phyloP scores from a whole-genome alignment of 2,888 invertebrate species.

The Mayetiola destructor region DNA sequence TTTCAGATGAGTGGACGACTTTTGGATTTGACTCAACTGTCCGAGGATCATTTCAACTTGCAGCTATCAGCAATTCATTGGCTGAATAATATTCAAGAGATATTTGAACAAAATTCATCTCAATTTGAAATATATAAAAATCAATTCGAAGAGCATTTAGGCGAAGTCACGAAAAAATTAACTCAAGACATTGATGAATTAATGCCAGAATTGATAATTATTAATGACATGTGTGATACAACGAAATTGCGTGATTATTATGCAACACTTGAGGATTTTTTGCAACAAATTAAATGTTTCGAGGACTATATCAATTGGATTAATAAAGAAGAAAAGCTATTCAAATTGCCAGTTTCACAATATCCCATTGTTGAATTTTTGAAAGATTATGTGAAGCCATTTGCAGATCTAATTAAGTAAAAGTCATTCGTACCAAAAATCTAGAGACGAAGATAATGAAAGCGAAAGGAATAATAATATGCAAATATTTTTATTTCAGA shows the following conservation, averaged over 20 bases:
- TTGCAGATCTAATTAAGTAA: conserved; percentile 52
- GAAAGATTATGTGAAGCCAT: conserved; percentile 54
- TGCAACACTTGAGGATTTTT: conserved; percentile 58
- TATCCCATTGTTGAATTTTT: conserved; percentile 71
- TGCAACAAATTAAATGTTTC: conserved; percentile 58
- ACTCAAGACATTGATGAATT: conserved; percentile 56
- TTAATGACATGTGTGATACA: conserved; percentile 74
- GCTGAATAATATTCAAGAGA: conserved; percentile 63
- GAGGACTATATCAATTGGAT: conserved; percentile 70
- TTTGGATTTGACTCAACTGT: conserved; percentile 61
- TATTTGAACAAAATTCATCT: conserved; percentile 66
- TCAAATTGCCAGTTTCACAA: conserved; percentile 61
- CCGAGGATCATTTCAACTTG: conserved; percentile 57
- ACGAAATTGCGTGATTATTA: conserved; percentile 64
- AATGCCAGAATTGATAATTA: conserved; percentile 55
- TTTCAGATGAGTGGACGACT: conserved; percentile 43
- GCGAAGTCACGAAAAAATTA: conserved; percentile 51
- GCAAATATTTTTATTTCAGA: conserved; percentile 20
- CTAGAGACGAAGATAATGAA: not conserved
- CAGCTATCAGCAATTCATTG: conserved; percentile 75
- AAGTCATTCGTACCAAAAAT: conserved; percentile 25
- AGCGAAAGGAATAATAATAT: not conserved
- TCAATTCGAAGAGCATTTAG: conserved; percentile 68
- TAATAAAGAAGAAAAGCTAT: conserved; percentile 73
- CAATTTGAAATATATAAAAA: conserved; percentile 68